These are phyloP conservation scores for Oryzias celebensis DNA, from an alignment of 2,113 vertebrate species.

Conservation along the genomic window DNA sequence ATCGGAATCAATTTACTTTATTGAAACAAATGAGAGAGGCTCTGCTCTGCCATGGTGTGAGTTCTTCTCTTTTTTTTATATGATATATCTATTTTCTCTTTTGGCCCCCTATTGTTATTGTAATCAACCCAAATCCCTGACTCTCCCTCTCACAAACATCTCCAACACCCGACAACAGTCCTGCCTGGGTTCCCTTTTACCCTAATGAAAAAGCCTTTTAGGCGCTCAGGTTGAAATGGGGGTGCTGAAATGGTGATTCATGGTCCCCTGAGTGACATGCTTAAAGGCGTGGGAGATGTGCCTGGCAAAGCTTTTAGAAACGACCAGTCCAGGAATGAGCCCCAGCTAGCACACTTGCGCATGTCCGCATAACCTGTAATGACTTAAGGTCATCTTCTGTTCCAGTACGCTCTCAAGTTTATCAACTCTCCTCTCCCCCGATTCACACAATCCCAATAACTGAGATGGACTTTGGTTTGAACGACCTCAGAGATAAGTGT, in stretches of 20 bases:
- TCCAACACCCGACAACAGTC: slow-evolving; percentile 34
- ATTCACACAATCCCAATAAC: slow-evolving; percentile 59
- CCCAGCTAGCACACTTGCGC: slow-evolving; percentile 24
- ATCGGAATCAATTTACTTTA: slow-evolving; percentile 80
- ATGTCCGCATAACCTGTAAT: slow-evolving; percentile 34
- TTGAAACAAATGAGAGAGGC: slow-evolving; percentile 79
- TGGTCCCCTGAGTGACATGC: slow-evolving; percentile 64
- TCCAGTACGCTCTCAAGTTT: slow-evolving; percentile 36
- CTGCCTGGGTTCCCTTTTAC: slow-evolving; percentile 67
- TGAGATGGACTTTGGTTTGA: slow-evolving; percentile 57
- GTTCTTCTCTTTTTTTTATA: slow-evolving; percentile 42
- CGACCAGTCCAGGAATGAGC: slow-evolving; percentile 49
- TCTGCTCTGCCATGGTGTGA: slow-evolving; percentile 50
- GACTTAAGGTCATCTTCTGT: slow-evolving; percentile 40
- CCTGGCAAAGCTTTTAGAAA: slow-evolving; percentile 61
- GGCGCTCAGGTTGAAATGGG: slow-evolving; percentile 62
- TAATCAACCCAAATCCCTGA: slow-evolving; percentile 74
- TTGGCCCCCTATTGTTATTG: slow-evolving; percentile 69
- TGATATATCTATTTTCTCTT: slow-evolving; percentile 14
- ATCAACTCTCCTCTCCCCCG: slow-evolving; percentile 44
- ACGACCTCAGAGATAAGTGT: slow-evolving; percentile 61
- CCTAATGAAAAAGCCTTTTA: slow-evolving; percentile 74
- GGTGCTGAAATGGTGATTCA: slow-evolving; percentile 68
- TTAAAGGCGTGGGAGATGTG: slow-evolving; percentile 66
- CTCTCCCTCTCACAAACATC: slow-evolving; percentile 52